Percentiles rank a stretch among this genome's conserved stretches.
phyloP scores from a whole-genome alignment of 1,140 invertebrate genomes.

The Pollicipes pollicipes region DNA sequence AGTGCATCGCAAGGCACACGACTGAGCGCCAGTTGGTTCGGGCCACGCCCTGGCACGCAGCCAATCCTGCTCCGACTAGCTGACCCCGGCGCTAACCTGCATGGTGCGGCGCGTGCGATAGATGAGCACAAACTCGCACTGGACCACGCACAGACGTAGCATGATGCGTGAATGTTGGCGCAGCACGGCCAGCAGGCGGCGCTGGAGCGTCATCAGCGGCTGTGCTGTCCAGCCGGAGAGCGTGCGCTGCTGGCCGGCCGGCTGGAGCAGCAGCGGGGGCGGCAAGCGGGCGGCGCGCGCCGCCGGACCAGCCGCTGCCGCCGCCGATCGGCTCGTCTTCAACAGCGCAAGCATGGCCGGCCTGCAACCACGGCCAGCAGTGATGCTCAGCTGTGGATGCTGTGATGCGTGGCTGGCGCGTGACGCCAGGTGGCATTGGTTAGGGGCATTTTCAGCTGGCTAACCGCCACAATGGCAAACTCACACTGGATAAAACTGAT shows the following conservation, averaged over 20 bases:
- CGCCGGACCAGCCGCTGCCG: too few relatives aligned
- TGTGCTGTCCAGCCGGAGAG: background rate
- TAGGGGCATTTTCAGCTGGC: too few relatives aligned
- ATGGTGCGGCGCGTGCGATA: slow-evolving; percentile 10
- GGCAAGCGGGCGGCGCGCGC: background rate
- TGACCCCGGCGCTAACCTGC: background rate
- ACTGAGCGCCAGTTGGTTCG: too few relatives aligned
- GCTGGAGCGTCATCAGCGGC: background rate
- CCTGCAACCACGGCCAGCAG: too few relatives aligned
- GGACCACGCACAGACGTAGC: slow-evolving; percentile 11
- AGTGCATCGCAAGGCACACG: too few relatives aligned
- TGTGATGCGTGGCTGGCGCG: too few relatives aligned
- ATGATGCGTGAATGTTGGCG: slow-evolving; percentile 11
- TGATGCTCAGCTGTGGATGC: too few relatives aligned
- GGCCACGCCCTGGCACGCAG: too few relatives aligned
- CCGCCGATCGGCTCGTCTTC: background rate
- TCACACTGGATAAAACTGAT: too few relatives aligned
- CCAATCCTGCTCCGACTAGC: too few relatives aligned
- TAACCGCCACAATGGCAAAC: too few relatives aligned
- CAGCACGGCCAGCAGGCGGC: slow-evolving; percentile 4
- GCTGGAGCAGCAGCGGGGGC: background rate
- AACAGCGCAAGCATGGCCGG: background rate
- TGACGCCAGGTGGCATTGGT: too few relatives aligned
- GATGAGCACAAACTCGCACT: slow-evolving; percentile 2
- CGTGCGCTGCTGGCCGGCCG: background rate